Evolutionary conservation across 1,140 invertebrate species (phyloP).

Genomic region (Micrasema minimum): DNA sequence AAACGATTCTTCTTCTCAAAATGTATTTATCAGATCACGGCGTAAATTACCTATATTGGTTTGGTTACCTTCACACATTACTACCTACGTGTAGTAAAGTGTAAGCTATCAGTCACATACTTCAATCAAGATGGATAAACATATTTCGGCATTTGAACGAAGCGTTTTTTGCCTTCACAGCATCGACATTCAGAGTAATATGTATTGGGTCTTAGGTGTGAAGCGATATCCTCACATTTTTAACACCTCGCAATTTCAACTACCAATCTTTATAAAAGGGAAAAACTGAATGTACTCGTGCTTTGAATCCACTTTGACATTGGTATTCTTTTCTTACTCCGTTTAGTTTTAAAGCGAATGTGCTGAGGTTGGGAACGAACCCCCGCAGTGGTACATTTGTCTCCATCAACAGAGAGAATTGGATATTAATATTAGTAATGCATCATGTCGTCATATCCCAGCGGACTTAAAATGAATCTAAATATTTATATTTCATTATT

Average conservation of each 20-base stretch:
- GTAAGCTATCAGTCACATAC: slow-evolving; percentile 25
- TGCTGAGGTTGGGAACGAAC: slow-evolving; percentile 4
- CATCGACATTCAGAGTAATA: slow-evolving; percentile 28
- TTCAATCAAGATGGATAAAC: slow-evolving; percentile 19
- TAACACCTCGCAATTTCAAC: neutral
- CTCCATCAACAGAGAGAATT: slow-evolving; percentile 31
- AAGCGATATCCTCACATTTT: slow-evolving; percentile 2
- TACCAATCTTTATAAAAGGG: slow-evolving; percentile 4
- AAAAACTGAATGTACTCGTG: neutral
- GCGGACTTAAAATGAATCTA: slow-evolving; percentile 29
- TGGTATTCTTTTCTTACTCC: too few species aligned
- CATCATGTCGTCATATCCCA: slow-evolving; percentile 31
- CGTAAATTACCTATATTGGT: too few species aligned
- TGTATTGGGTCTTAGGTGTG: slow-evolving; percentile 29
- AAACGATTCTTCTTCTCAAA: too few species aligned
- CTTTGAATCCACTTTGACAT: neutral
- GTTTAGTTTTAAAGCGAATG: neutral
- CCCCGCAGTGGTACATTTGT: slow-evolving; percentile 25
- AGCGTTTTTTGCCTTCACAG: slow-evolving; percentile 3
- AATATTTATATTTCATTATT: slow-evolving; percentile 38
- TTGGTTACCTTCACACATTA: too few species aligned
- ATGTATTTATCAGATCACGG: too few species aligned
- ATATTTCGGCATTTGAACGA: slow-evolving; percentile 15
- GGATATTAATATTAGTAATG: slow-evolving; percentile 29
- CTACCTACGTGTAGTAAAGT: too few species aligned